phyloP scores from a whole-genome alignment of 1,140 invertebrate species.

The Apocrypta bakeri region DNA sequence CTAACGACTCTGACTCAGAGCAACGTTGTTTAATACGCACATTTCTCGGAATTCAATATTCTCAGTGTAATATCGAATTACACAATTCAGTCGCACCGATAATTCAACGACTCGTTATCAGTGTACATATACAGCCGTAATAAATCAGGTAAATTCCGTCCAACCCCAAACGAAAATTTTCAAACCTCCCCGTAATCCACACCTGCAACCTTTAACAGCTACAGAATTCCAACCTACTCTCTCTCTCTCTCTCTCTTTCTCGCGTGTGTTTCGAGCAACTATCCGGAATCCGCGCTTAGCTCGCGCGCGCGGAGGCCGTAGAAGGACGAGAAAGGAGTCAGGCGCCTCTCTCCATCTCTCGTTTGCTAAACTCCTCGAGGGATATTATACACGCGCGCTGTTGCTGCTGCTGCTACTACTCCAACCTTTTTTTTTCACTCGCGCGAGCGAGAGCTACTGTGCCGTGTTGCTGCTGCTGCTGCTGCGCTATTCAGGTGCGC shows the following conservation, averaged over 20 bases:
- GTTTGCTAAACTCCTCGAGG: conserved; percentile 8
- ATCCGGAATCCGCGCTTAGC: conserved; percentile 4
- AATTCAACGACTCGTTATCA: too few relatives aligned
- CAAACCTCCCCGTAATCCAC: too few relatives aligned
- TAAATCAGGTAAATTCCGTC: too few relatives aligned
- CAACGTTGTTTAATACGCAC: too few relatives aligned
- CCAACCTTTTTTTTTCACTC: not conserved
- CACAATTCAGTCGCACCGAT: too few relatives aligned
- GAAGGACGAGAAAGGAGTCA: conserved; percentile 29
- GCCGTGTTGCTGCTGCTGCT: not conserved
- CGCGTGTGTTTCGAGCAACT: not conserved
- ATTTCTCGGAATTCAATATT: too few relatives aligned
- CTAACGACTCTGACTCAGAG: too few relatives aligned
- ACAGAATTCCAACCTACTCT: not conserved
- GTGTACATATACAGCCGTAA: too few relatives aligned
- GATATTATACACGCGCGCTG: not conserved
- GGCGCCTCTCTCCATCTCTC: conserved; percentile 22
- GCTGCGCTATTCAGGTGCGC: not conserved
- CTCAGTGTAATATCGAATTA: too few relatives aligned
- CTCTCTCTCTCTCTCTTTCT: not conserved
- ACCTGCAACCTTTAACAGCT: too few relatives aligned
- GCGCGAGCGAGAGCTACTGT: not conserved
- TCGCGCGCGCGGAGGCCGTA: conserved; percentile 2
- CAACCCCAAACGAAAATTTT: too few relatives aligned
- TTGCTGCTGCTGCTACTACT: not conserved